Evolutionary conservation across 2,797 vertebrate species (phyloP), one percentile per base, ranked within the genome.

Genomic region (Heteromormyrus szaboi): DNA sequence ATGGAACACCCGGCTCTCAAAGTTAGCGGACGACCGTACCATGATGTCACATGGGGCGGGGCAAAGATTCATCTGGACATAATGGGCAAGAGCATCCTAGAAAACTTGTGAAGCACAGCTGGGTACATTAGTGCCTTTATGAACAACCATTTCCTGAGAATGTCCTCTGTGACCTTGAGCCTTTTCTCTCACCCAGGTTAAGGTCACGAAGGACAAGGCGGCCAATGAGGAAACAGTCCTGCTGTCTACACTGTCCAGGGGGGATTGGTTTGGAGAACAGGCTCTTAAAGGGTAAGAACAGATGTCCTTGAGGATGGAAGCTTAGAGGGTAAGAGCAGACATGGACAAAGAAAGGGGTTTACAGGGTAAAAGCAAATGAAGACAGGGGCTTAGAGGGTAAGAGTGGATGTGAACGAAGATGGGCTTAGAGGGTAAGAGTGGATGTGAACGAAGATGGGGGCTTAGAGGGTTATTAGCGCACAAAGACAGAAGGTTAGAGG

Each of bases 181-280:
- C 4, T 76, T 41, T 76, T 76, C 48, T 54, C 4, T 37, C 8
- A 51, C 25, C 0, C 90, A 97, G 96, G 96, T 96, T 90, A 95
- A 91, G 87, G 93, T 97, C 89, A 94, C 94, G 37, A 94, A 96
- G 87, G 94, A 94, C 90, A 92, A 91, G 54, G 76, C 91, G 0
- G 83, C 86, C 62, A 90, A 53, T 4, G 95, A 93, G 9, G 92
- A 95, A 90, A 91, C 91, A 88, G 88, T 89, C 81, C 76, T 87
- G 0, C 90, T 93, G 91, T 95, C 93, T 88, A 93, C 90, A 2
- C 93, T 96, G 0, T 89, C 91, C 1, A 93, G 93, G 87, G 95
- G 95, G 0, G 95, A 95, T 76, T 96, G 95, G 95, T 96, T 96
- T 76, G 95, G 95, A 88, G 95, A 96, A 90, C 95, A 95, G 89